Percentiles rank a stretch among this genome's conserved stretches.
These are phyloP conservation scores for Xenopus laevis DNA, from an alignment of 2,113 vertebrate genomes.

Conservation along the genomic window DNA sequence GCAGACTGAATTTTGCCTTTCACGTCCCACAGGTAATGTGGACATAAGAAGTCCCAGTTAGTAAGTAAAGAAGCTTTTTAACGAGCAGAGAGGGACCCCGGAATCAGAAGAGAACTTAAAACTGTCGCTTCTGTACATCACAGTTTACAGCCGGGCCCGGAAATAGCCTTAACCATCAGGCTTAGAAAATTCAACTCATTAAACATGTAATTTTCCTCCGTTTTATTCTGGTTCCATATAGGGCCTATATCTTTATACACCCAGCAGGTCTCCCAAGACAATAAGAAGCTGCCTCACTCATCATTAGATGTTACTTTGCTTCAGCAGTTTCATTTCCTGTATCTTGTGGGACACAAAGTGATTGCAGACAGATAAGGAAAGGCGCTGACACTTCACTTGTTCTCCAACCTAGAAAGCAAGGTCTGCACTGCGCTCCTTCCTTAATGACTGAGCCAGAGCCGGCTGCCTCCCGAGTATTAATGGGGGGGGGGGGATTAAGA, in stretches of 20 bases:
- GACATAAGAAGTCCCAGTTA: constrained; percentile 5
- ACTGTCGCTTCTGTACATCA: not conserved
- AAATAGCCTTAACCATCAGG: not conserved
- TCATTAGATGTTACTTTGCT: constrained; percentile 20
- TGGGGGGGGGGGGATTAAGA: not conserved
- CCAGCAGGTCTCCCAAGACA: constrained; percentile 5
- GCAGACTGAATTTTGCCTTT: not conserved
- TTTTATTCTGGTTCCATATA: not conserved
- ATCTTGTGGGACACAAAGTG: constrained; percentile 44
- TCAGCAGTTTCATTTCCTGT: constrained; percentile 53
- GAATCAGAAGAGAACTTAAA: not conserved
- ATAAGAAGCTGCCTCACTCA: constrained; percentile 43
- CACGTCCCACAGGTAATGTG: not conserved
- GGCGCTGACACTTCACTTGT: constrained; percentile 40
- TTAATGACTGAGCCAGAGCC: constrained; percentile 15
- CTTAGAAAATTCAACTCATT: not conserved
- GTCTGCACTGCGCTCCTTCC: constrained; percentile 36
- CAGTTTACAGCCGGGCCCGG: constrained; percentile 6
- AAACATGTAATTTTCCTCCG: not conserved
- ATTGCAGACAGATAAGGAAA: constrained; percentile 48
- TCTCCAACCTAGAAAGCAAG: constrained; percentile 14
- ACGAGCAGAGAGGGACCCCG: not conserved
- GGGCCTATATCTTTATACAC: constrained; percentile 40
- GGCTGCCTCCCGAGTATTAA: not conserved
- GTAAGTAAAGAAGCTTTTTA: not conserved